Percentiles rank a stretch among this genome's conserved stretches.
These are phyloP conservation scores for Nematolebias whitei DNA, from an alignment of 2,113 vertebrate species.

Conservation along the genomic window DNA sequence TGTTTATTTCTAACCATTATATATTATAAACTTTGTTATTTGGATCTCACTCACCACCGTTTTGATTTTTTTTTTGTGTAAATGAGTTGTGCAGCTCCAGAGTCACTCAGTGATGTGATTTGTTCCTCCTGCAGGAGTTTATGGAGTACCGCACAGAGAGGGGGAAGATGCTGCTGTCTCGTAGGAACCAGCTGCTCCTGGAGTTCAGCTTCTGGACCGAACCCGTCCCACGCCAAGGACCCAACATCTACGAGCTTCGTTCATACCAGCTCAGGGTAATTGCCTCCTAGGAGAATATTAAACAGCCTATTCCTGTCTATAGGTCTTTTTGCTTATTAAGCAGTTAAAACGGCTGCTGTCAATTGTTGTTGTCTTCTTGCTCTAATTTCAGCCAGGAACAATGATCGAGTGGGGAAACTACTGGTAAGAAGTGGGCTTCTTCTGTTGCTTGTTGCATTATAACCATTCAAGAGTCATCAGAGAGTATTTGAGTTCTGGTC, in stretches of 20 bases:
- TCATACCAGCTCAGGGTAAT: constrained; percentile 93
- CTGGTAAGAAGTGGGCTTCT: constrained; percentile 82
- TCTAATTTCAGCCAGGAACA: constrained; percentile 89
- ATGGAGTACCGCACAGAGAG: constrained; percentile 87
- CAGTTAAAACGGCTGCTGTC: not conserved
- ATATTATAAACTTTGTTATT: no score
- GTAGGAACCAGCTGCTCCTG: constrained; percentile 92
- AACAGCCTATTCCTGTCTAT: not conserved
- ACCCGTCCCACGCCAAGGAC: constrained; percentile 87
- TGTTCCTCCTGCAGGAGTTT: constrained; percentile 82
- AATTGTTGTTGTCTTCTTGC: constrained; percentile 15
- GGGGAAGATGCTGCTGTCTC: constrained; percentile 93
- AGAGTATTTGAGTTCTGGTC: no score
- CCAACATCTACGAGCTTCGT: constrained; percentile 95
- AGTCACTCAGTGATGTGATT: constrained; percentile 1
- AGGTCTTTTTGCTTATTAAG: not conserved
- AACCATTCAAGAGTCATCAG: not conserved
- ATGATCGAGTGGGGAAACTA: constrained; percentile 99
- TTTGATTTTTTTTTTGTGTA: not conserved
- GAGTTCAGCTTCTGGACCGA: constrained; percentile 99
- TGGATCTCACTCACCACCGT: not conserved
- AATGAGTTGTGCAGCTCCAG: not conserved
- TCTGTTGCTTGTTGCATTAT: not conserved
- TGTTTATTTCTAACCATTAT: no score
- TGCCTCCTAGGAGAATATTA: not conserved